These are phyloP conservation scores for Cranoglanis bouderius DNA, from an alignment of 2,113 vertebrate genomes.

Conservation along the genomic window DNA sequence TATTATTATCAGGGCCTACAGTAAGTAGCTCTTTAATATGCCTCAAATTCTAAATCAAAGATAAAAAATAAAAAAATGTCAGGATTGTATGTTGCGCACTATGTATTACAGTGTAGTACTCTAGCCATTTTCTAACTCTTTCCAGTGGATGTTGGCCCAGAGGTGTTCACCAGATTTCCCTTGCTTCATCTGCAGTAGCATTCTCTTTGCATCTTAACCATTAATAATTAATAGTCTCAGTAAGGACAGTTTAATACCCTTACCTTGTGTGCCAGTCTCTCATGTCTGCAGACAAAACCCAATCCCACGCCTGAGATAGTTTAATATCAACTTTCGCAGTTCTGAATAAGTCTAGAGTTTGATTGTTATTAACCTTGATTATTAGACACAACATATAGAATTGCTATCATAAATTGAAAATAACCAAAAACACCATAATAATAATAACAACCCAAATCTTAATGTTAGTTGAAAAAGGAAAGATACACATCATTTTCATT, in stretches of 20 bases:
- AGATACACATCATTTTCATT: background rate
- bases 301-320: background rate
- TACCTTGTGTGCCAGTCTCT: background rate
- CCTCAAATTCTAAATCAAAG: background rate
- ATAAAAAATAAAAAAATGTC: background rate
- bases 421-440: background rate
- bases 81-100: background rate
- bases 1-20: background rate
- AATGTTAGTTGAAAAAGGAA: background rate
- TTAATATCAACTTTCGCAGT: background rate
- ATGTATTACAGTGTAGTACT: background rate
- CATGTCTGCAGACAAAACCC: background rate
- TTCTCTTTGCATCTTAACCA: slow-evolving; percentile 69
- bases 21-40: background rate
- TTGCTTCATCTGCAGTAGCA: slow-evolving; percentile 47
- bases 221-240: slow-evolving; percentile 74
- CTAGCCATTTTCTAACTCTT: background rate
- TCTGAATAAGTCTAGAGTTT: background rate
- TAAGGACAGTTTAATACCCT: background rate
- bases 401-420: background rate
- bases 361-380: background rate
- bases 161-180: slow-evolving; percentile 1
- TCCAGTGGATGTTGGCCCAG: background rate
- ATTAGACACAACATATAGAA: background rate
- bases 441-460: background rate